Evolutionary conservation across 92 coral and sea anemone species (phyloP).

Genomic region (Siderastrea siderea): DNA sequence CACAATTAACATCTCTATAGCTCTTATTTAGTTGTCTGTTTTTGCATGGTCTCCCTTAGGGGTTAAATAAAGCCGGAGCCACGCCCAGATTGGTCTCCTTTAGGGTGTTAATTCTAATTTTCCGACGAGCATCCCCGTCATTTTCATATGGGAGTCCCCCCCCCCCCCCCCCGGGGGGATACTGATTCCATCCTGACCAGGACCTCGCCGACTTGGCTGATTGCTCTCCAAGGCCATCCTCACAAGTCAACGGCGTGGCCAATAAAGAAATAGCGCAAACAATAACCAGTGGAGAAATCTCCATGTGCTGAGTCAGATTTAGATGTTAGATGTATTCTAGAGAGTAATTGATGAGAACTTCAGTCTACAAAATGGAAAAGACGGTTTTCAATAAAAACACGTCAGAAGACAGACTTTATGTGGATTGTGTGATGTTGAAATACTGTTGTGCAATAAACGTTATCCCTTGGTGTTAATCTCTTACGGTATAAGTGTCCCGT

Average conservation of each 20-base stretch:
- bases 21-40: too few species aligned
- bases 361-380: too few species aligned
- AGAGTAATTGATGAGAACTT: not conserved
- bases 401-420: not conserved
- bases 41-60: too few species aligned
- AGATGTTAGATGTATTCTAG: not conserved
- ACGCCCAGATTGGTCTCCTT: too few species aligned
- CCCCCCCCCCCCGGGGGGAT: too few species aligned
- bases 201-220: not conserved
- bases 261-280: not conserved
- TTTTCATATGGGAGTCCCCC: too few species aligned
- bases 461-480: too few species aligned
- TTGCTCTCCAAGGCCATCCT: not conserved
- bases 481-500: too few species aligned
- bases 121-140: too few species aligned
- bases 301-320: not conserved
- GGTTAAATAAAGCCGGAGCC: too few species aligned
- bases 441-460: not conserved
- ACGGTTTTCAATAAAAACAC: not conserved
- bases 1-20: too few species aligned
- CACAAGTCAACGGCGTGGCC: not conserved
- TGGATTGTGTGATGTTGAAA: conserved; percentile 18
- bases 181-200: conserved; percentile 1
- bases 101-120: too few species aligned
- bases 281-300: not conserved